phyloP scores from a whole-genome alignment of 2,888 invertebrate genomes.

The Epirrita christyi region DNA sequence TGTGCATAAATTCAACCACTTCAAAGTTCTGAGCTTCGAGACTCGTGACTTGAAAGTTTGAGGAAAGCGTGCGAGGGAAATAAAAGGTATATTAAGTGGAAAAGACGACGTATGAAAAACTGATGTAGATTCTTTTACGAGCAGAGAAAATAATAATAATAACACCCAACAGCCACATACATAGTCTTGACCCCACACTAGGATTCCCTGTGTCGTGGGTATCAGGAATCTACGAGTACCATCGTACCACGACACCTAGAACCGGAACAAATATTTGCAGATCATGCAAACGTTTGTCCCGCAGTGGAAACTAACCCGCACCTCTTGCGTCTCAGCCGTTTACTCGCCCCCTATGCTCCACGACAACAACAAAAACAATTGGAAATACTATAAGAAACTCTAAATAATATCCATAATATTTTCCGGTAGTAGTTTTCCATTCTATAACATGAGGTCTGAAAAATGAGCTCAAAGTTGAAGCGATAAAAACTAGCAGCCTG shows the following conservation, averaged over 20 bases:
- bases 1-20: conserved; percentile 49
- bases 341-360: no score
- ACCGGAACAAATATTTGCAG: no score
- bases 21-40: conserved; percentile 15
- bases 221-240: no score
- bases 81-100: background rate
- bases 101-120: background rate
- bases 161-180: no score
- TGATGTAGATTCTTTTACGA: background rate
- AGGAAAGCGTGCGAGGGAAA: conserved; percentile 5
- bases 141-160: background rate
- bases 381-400: no score
- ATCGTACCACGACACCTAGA: no score
- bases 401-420: background rate
- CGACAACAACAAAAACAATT: no score
- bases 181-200: no score
- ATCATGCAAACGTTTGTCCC: no score
- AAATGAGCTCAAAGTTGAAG: conserved; percentile 30
- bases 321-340: no score
- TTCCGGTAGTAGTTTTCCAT: background rate
- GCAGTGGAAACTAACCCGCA: no score
- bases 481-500: conserved; percentile 31
- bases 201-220: no score
- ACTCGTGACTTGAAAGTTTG: conserved; percentile 19
- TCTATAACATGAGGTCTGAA: conserved; percentile 12